Evolutionary conservation across 2,797 vertebrate genomes (phyloP).

Genomic region (Caiman crocodilus): DNA sequence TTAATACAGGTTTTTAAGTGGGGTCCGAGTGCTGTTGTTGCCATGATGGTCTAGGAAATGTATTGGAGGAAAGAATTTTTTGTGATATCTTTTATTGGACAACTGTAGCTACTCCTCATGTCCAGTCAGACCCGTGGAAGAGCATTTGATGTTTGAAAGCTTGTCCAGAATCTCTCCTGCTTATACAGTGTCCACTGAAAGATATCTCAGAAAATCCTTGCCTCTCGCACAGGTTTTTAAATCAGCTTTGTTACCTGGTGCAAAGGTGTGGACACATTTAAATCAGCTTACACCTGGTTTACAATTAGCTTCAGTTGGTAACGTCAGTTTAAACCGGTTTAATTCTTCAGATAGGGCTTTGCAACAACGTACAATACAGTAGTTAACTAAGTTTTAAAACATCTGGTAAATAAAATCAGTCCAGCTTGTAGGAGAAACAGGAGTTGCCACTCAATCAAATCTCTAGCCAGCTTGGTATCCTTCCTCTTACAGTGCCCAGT

Average conservation of each 20-base stretch:
- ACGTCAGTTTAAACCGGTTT: not conserved
- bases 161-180: too few relatives aligned
- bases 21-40: too few relatives aligned
- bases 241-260: not conserved
- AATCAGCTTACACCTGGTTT: not conserved
- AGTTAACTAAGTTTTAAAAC: not conserved
- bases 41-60: too few relatives aligned
- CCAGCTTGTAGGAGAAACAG: not conserved
- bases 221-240: not conserved
- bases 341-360: not conserved
- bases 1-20: too few relatives aligned
- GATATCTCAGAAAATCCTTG: too few relatives aligned
- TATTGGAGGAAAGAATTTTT: too few relatives aligned
- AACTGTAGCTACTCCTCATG: too few relatives aligned
- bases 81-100: too few relatives aligned
- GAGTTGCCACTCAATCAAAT: not conserved
- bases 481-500: not conserved
- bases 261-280: not conserved
- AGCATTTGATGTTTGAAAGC: too few relatives aligned
- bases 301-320: not conserved
- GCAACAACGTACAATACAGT: too few relatives aligned
- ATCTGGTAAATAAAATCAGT: not conserved
- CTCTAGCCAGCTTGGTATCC: not conserved
- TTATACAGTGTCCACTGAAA: too few relatives aligned
- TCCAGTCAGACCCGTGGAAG: too few relatives aligned